These are phyloP conservation scores for Drosophila paulistorum DNA, from an alignment of 1,140 invertebrate species.

Conservation along the genomic window DNA sequence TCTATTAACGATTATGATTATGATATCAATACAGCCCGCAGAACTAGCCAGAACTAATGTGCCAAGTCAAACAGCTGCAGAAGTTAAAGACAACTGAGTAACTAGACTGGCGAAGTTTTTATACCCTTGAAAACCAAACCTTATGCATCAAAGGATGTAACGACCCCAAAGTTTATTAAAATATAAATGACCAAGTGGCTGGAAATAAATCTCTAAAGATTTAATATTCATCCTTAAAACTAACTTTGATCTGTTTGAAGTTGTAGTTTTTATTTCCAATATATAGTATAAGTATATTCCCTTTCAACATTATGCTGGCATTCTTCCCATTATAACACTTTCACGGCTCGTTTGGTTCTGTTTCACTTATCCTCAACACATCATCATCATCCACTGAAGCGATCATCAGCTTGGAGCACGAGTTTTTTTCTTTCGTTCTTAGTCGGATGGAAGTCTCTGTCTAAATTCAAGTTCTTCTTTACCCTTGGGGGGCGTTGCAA, in stretches of 20 bases:
- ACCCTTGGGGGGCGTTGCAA: conserved; percentile 60
- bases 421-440: conserved; percentile 48
- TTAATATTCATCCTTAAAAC: too few species aligned
- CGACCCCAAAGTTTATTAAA: too few species aligned
- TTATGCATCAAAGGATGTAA: too few species aligned
- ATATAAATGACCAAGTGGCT: too few species aligned
- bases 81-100: not conserved
- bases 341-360: conserved; percentile 73
- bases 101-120: not conserved
- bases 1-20: conserved; percentile 78
- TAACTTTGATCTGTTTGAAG: too few species aligned
- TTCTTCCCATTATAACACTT: conserved; percentile 76
- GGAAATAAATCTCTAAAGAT: too few species aligned
- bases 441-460: conserved; percentile 23
- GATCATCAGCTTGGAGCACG: conserved; percentile 58
- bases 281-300: not conserved
- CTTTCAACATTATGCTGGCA: conserved; percentile 12
- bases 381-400: conserved; percentile 25
- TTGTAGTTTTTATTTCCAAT: not conserved
- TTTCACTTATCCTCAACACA: conserved; percentile 50
- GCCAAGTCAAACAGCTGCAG: conserved; percentile 50
- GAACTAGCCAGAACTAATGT: conserved; percentile 45
- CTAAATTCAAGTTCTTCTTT: conserved; percentile 19
- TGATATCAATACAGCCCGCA: conserved; percentile 58
- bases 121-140: not conserved